A percentile compares a stretch with the other conserved stretches of the same genome.
These are phyloP conservation scores for Tachina fera DNA, from an alignment of 2,888 invertebrate genomes.

Conservation along the genomic window DNA sequence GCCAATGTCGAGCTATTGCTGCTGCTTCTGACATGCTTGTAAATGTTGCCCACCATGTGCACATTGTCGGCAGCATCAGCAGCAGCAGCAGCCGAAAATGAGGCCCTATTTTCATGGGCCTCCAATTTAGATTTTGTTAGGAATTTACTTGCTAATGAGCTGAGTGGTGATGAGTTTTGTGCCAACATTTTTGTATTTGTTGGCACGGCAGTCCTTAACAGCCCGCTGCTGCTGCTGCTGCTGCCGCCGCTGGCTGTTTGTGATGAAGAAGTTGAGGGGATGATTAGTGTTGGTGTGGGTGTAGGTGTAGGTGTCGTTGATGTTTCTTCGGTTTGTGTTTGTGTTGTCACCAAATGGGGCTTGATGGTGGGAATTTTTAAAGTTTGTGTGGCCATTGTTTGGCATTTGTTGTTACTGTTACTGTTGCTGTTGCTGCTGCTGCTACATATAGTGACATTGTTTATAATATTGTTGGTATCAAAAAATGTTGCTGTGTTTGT, in stretches of 20 bases:
- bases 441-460: conserved; percentile 71
- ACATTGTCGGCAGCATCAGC: conserved; percentile 7
- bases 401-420: conserved; percentile 56
- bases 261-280: conserved; percentile 66
- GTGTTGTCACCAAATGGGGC: conserved; percentile 79
- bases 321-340: conserved; percentile 81
- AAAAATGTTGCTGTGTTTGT: conserved; percentile 67
- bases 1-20: conserved; percentile 25
- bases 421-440: conserved; percentile 61
- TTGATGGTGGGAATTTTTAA: conserved; percentile 72
- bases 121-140: conserved; percentile 7
- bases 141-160: conserved; percentile 47
- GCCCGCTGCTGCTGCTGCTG: conserved; percentile 27
- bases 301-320: conserved; percentile 33
- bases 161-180: conserved; percentile 68
- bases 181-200: conserved; percentile 50
- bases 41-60: conserved; percentile 25
- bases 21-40: conserved; percentile 25
- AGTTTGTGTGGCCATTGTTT: conserved; percentile 74
- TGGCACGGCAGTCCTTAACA: conserved; percentile 71
- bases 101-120: conserved; percentile 35
- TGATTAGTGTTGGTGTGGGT: conserved; percentile 32
- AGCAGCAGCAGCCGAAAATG: conserved; percentile 43
- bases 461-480: conserved; percentile 72
- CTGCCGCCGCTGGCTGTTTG: conserved; percentile 54